phyloP scores from a whole-genome alignment of 2,113 vertebrate species.

The Gymnorhina tibicen region DNA sequence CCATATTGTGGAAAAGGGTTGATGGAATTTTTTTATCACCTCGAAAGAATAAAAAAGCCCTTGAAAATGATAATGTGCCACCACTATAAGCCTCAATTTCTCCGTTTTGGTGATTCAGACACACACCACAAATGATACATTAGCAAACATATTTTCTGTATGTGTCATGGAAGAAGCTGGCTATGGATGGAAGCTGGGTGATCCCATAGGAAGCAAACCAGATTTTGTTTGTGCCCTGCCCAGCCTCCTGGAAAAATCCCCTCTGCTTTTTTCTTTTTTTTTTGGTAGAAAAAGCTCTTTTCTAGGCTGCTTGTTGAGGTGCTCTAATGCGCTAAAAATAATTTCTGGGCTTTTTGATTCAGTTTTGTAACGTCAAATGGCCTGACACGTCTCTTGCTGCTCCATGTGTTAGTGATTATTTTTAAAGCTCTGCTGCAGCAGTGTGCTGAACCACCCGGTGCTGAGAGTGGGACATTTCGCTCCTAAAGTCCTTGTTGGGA shows the following conservation, averaged over 20 bases:
- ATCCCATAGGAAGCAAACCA: not conserved
- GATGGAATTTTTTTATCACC: not conserved
- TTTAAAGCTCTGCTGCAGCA: not conserved
- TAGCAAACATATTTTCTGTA: not conserved
- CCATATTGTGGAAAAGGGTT: not conserved
- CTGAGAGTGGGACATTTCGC: fast-evolving
- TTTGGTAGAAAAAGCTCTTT: not conserved
- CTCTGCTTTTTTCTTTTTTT: too few relatives aligned
- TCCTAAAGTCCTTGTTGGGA: not conserved
- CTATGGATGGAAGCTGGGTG: not conserved
- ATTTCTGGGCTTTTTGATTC: not conserved
- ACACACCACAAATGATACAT: not conserved
- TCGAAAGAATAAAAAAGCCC: not conserved
- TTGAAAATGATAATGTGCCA: not conserved
- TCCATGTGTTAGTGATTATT: slow-evolving; percentile 22
- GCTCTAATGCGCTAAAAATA: not conserved
- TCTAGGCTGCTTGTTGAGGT: not conserved
- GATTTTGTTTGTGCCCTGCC: not conserved
- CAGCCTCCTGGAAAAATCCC: not conserved
- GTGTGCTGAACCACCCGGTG: not conserved
- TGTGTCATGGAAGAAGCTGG: not conserved
- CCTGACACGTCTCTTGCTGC: not conserved
- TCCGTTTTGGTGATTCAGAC: not conserved
- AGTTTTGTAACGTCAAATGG: not conserved
- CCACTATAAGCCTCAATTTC: not conserved